Base-by-base conservation (phyloP, 2,888 invertebrate species). In the Clepsis dumicolana region DNA sequence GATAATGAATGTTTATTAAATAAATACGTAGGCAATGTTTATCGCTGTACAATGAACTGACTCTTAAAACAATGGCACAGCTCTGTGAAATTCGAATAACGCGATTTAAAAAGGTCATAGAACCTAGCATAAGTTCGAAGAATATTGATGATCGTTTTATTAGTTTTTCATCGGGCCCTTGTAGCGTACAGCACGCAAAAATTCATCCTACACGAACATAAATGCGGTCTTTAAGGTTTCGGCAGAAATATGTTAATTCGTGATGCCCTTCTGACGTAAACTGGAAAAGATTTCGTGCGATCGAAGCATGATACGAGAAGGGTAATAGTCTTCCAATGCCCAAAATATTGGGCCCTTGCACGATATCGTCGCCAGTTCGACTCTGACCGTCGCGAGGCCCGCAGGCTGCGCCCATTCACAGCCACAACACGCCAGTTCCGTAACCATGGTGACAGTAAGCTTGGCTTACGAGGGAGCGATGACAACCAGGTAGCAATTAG, bases 291-390 rank as follows among this genome's bases (percentile, higher is more conserved):
- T 83, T 81, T 80, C 18, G 81, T 81, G 79, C 83, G 81, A 81
- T 82, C 83, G 83, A 82, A 85, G 81, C 85, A 84, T 86, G 82
- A 80, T 82, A 87, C 82, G 83, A 83, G 79, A 80, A 76, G 80
- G 77, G 80, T 81, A 85, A 84, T 82, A 80, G 79, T 84, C 87
- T 88, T 85, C 78, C 83, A 86, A 90, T 85, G 86, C 79, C 80
- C 80, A 78, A 85, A 87, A 85, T 80, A 83, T 82, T 81, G 76
- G 75, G 82, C 80, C 82, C 80, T 77, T 79, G 80, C 84, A 83
- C 82, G 84, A 84, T 82, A 82, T 82, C 81, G 84, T 84, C 91
- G 84, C 84, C 92, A 93, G 93, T 93, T 82, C 72, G 79, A 77
- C 82, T 84, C 81, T 80, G 83, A 80, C 80, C 90, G 88, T 81